Percentiles rank a stretch among this genome's conserved stretches.
Evolutionary conservation across 1,140 invertebrate species (phyloP).

Genomic region (Trigoniulus corallinus): DNA sequence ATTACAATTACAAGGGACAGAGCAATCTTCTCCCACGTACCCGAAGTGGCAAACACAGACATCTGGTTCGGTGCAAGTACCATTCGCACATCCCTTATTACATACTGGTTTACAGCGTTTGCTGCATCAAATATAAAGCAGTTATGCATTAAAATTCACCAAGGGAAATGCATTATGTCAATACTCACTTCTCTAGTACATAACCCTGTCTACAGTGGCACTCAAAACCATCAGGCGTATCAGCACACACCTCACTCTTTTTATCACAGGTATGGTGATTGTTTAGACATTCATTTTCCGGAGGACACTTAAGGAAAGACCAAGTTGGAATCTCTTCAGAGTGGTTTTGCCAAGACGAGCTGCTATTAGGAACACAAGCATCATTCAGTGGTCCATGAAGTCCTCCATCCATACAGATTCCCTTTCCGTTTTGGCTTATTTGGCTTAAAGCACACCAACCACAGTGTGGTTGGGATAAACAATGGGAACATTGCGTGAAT

Average conservation of each 20-base stretch:
- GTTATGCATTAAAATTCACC: neutral
- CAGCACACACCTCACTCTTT: slow-evolving; percentile 66
- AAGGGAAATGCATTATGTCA: neutral
- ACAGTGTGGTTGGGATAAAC: slow-evolving; percentile 68
- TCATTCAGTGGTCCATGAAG: slow-evolving; percentile 23
- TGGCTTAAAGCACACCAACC: slow-evolving; percentile 33
- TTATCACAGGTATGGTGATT: slow-evolving; percentile 76
- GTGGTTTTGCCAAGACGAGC: slow-evolving; percentile 15
- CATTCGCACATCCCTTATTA: slow-evolving; percentile 72
- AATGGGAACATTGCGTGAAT: slow-evolving; percentile 70
- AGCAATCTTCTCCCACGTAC: slow-evolving; percentile 84
- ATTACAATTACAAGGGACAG: slow-evolving; percentile 83
- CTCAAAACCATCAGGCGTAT: slow-evolving; percentile 52
- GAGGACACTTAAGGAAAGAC: slow-evolving; percentile 73
- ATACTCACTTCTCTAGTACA: slow-evolving; percentile 22
- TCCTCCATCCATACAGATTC: slow-evolving; percentile 30
- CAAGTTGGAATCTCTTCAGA: slow-evolving; percentile 29
- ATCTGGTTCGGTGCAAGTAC: slow-evolving; percentile 66
- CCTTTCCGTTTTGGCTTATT: slow-evolving; percentile 24
- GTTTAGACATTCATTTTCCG: slow-evolving; percentile 85
- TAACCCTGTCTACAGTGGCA: slow-evolving; percentile 76
- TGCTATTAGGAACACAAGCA: slow-evolving; percentile 14
- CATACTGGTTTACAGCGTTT: slow-evolving; percentile 62
- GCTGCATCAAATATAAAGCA: slow-evolving; percentile 17
- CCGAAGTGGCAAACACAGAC: slow-evolving; percentile 83